Evolutionary conservation across 2,888 invertebrate genomes (phyloP).

Genomic region (Melikaiella ostensackeni): DNA sequence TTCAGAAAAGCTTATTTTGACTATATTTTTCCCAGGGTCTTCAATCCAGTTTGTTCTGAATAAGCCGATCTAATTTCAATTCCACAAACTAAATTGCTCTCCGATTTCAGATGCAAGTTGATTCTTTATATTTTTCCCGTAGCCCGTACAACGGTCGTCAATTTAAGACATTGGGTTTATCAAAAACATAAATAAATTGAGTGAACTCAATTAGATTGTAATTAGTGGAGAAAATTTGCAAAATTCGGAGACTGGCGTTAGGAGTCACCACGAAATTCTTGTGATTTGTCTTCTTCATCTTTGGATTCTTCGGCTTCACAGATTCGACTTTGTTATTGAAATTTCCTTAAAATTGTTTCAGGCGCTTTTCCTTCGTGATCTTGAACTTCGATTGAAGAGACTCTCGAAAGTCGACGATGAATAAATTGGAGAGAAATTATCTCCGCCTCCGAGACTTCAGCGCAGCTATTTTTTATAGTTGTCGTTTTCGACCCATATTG

Average conservation of each 20-base stretch:
- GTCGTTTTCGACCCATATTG: conserved; percentile 83
- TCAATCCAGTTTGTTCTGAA: neutral
- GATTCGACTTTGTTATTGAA: neutral
- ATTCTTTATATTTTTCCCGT: neutral
- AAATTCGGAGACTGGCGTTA: neutral
- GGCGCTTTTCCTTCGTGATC: neutral
- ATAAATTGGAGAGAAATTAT: conserved; percentile 57
- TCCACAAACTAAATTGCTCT: neutral
- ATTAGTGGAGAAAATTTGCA: neutral
- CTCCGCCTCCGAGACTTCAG: conserved; percentile 72
- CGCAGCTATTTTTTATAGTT: conserved; percentile 70
- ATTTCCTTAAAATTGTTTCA: neutral
- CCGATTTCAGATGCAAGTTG: neutral
- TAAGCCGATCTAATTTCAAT: neutral
- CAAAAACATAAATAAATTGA: neutral
- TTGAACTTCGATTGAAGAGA: neutral
- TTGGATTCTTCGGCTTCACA: neutral
- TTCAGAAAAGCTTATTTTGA: no score
- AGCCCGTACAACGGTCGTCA: neutral
- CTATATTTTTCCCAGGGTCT: neutral
- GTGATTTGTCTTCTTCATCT: conserved; percentile 6
- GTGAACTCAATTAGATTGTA: neutral
- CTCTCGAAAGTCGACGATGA: neutral
- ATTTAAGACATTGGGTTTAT: neutral
- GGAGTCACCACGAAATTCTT: neutral